phyloP scores from a whole-genome alignment of 2,888 invertebrate species.

The Flexamia atlantica region DNA sequence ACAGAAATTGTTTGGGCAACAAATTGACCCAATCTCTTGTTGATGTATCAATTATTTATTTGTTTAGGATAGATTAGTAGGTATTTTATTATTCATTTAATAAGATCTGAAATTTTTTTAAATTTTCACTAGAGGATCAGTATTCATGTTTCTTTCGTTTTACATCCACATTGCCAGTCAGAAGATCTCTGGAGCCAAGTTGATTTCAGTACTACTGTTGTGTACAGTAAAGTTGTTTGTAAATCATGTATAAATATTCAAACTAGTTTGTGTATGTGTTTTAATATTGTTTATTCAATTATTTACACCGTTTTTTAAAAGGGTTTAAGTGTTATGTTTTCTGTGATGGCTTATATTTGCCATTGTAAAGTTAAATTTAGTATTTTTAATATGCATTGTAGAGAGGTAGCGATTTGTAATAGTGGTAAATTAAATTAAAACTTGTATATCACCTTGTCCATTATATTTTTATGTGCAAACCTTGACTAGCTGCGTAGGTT shows the following conservation, averaged over 20 bases:
- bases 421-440: neutral
- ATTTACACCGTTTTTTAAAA: conserved; percentile 10
- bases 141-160: neutral
- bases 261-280: conserved; percentile 20
- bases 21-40: no score
- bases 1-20: neutral
- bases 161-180: neutral
- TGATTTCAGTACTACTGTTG: conserved; percentile 34
- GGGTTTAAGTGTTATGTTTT: conserved; percentile 20
- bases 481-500: neutral
- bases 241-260: conserved; percentile 22
- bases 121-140: neutral
- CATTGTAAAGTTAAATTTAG: conserved; percentile 17
- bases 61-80: no score
- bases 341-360: conserved; percentile 18
- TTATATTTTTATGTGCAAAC: conserved; percentile 13
- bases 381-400: conserved; percentile 12
- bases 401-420: neutral
- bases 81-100: no score
- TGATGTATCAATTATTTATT: no score
- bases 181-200: neutral
- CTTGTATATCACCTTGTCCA: conserved; percentile 1
- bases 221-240: conserved; percentile 27
- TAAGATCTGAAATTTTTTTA: neutral
- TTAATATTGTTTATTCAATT: neutral